A percentile compares a stretch with the other conserved stretches of the same genome.
Evolutionary conservation across 2,888 invertebrate species (phyloP).

Genomic region (Selenia dentaria): DNA sequence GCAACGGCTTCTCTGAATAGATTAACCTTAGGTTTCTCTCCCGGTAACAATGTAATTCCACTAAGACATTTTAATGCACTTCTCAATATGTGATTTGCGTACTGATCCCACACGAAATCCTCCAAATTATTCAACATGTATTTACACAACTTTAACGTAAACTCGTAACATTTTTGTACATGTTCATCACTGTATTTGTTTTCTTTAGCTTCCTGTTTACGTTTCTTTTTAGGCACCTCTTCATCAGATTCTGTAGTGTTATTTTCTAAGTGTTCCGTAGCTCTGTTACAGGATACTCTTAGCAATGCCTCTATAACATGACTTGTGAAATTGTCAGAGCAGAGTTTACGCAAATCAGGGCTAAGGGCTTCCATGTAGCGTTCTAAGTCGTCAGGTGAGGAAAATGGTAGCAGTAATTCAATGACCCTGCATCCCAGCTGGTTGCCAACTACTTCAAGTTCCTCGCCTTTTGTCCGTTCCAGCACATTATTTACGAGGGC

Average conservation of each 20-base stretch:
- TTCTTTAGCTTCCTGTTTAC: conserved; percentile 42
- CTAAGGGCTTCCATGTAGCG: conserved; percentile 86
- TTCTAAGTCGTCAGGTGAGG: conserved; percentile 86
- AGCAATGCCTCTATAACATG: conserved; percentile 91
- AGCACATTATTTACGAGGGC: conserved; percentile 91
- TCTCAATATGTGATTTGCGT: conserved; percentile 91
- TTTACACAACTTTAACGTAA: conserved; percentile 88
- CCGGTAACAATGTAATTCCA: conserved; percentile 85
- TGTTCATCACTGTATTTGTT: conserved; percentile 72
- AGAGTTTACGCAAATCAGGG: conserved; percentile 87
- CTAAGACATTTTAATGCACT: conserved; percentile 88
- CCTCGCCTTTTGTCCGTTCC: conserved; percentile 88
- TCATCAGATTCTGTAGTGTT: conserved; percentile 33
- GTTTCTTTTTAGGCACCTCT: conserved; percentile 55
- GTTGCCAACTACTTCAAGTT: conserved; percentile 90
- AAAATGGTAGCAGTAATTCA: conserved; percentile 89
- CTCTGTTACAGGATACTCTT: conserved; percentile 79
- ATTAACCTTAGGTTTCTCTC: conserved; percentile 71
- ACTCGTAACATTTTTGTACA: conserved; percentile 84
- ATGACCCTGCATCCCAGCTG: conserved; percentile 92
- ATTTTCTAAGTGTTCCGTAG: conserved; percentile 63
- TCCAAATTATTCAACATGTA: conserved; percentile 93
- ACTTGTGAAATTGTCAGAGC: conserved; percentile 91
- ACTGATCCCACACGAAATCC: conserved; percentile 91
- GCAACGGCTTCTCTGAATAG: conserved; percentile 56